Conservation (phyloP, 2,888 invertebrate species). For the Epinotia nisella region DNA sequence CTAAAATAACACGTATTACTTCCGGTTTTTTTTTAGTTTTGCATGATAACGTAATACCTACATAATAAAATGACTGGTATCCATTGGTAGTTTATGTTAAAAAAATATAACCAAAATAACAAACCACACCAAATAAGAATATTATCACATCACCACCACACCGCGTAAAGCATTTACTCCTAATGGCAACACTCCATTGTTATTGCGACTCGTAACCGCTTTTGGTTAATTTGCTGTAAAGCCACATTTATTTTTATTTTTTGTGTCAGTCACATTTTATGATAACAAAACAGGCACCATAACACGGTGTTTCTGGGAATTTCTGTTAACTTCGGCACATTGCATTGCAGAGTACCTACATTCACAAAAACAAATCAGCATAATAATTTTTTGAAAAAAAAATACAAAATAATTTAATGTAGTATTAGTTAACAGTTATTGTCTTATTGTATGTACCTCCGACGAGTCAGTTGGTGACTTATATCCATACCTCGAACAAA, state of each 20-base stretch:
- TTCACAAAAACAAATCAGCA: too few relatives aligned
- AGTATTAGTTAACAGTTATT: too few relatives aligned
- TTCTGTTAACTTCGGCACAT: too few relatives aligned
- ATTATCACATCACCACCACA: conserved; percentile 2
- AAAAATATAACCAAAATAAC: not conserved
- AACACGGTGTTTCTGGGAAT: too few relatives aligned
- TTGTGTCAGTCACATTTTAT: not conserved
- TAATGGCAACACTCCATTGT: not conserved
- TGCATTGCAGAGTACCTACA: too few relatives aligned
- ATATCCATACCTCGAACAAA: too few relatives aligned
- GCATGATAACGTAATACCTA: not conserved
- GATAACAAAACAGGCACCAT: not conserved
- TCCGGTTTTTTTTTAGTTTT: not conserved
- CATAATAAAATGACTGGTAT: not conserved
- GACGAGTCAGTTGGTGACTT: too few relatives aligned
- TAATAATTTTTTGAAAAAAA: too few relatives aligned
- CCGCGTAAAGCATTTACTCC: not conserved
- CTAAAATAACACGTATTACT: not conserved
- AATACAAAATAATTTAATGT: too few relatives aligned
- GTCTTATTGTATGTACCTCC: too few relatives aligned
- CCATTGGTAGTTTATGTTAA: not conserved
- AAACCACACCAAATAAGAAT: not conserved
- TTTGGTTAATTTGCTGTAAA: not conserved
- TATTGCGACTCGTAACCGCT: too few relatives aligned
- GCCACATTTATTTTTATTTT: too few relatives aligned